A percentile compares a stretch with the other conserved stretches of the same genome.
Evolutionary conservation across 2,113 vertebrate species (phyloP).

Genomic region (Scartelaos histophorus): DNA sequence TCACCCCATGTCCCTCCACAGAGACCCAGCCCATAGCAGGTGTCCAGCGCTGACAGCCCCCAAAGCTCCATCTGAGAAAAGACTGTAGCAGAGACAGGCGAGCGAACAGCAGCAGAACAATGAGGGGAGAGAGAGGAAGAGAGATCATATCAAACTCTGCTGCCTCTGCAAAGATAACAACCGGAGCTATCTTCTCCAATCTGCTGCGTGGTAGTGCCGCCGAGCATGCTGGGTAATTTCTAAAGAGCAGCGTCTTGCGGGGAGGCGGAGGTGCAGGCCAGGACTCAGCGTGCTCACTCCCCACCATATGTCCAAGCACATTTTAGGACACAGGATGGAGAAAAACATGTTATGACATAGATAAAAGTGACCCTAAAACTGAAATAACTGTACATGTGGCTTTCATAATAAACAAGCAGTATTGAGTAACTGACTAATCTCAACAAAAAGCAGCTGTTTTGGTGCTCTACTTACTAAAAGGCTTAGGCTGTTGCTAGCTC

Average conservation of each 20-base stretch:
- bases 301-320: constrained; percentile 11
- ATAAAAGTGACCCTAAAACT: background rate
- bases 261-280: constrained; percentile 9
- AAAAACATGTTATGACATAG: background rate
- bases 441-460: no score
- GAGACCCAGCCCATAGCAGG: constrained; percentile 34
- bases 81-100: constrained; percentile 33
- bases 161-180: constrained; percentile 14
- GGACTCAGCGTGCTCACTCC: constrained; percentile 29
- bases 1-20: constrained; percentile 24
- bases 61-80: constrained; percentile 31
- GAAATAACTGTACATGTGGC: background rate
- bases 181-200: constrained; percentile 16
- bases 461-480: no score
- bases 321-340: constrained; percentile 2
- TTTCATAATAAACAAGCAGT: background rate
- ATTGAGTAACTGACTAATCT: no score
- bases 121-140: constrained; percentile 15
- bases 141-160: constrained; percentile 33
- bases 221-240: constrained; percentile 42
- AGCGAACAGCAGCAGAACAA: constrained; percentile 7
- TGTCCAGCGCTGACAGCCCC: constrained; percentile 25
- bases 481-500: no score
- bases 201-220: constrained; percentile 42
- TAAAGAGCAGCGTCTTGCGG: constrained; percentile 31